A percentile compares a stretch with the other conserved stretches of the same genome.
phyloP scores from a whole-genome alignment of 53 echinoderm and acorn worm genomes.

The Holothuria scabra region DNA sequence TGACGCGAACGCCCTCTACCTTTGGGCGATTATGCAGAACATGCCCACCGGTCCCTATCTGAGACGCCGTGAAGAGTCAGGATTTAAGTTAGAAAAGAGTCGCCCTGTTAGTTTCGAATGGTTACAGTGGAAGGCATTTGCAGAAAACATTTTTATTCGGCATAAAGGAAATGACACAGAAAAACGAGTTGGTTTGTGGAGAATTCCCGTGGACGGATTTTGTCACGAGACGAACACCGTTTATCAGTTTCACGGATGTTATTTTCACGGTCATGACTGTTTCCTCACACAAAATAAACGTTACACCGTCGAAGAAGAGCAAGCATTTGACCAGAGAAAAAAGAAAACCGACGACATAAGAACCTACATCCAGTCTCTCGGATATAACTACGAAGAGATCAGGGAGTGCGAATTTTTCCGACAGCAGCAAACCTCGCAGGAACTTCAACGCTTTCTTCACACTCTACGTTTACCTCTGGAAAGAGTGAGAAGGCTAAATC shows the following conservation, averaged over 20 bases:
- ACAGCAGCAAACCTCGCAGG: neutral
- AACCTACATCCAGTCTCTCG: slow-evolving; percentile 14
- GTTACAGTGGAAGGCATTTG: neutral
- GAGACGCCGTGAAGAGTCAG: neutral
- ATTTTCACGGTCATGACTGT: slow-evolving; percentile 46
- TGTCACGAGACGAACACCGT: slow-evolving; percentile 4
- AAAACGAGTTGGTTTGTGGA: neutral
- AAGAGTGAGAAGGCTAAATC: neutral
- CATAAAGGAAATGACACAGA: slow-evolving; percentile 45
- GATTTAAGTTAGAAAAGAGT: neutral
- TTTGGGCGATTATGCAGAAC: slow-evolving; percentile 48
- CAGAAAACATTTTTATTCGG: neutral
- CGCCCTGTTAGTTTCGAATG: neutral
- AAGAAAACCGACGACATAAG: slow-evolving; percentile 26
- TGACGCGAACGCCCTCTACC: slow-evolving; percentile 53
- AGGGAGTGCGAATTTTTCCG: slow-evolving; percentile 37
- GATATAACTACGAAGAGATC: slow-evolving; percentile 52
- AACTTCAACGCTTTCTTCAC: neutral
- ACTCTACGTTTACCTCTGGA: slow-evolving; percentile 7
- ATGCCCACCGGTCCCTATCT: slow-evolving; percentile 60
- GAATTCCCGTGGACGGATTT: slow-evolving; percentile 18
- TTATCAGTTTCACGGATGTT: slow-evolving; percentile 63
- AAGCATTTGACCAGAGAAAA: neutral
- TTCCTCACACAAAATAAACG: neutral
- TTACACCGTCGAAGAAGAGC: neutral